These are phyloP conservation scores for Channa maculata DNA, from an alignment of 2,113 vertebrate genomes.

Conservation along the genomic window DNA sequence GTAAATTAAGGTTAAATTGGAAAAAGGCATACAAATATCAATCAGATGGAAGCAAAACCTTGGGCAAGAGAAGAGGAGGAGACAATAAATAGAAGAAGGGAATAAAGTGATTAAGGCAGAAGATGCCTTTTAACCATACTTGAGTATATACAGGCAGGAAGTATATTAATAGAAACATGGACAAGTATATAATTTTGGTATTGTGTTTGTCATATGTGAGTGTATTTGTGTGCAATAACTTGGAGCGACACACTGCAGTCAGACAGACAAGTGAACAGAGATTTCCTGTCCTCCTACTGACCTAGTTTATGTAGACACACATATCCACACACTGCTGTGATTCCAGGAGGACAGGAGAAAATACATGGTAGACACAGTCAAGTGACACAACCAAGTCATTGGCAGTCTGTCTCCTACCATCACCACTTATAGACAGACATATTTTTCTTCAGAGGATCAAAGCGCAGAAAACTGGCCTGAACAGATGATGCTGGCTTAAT, in stretches of 20 bases:
- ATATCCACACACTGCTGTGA: constrained; percentile 30
- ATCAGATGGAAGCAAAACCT: constrained; percentile 25
- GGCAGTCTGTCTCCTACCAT: constrained; percentile 27
- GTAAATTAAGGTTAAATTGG: constrained; percentile 27
- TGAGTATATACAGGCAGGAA: constrained; percentile 4
- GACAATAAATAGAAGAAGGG: neutral
- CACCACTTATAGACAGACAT: constrained; percentile 16
- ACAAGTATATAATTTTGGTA: neutral
- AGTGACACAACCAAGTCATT: constrained; percentile 59
- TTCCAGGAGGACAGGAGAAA: constrained; percentile 52
- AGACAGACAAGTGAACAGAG: constrained; percentile 59
- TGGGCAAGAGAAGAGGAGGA: constrained; percentile 8
- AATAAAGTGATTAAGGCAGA: neutral
- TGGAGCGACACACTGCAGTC: constrained; percentile 29
- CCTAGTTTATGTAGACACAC: constrained; percentile 59
- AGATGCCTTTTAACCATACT: neutral
- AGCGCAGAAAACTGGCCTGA: constrained; percentile 19
- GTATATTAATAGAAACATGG: constrained; percentile 7
- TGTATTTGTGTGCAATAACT: constrained; percentile 23
- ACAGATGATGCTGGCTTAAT: constrained; percentile 47
- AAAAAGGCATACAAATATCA: constrained; percentile 16
- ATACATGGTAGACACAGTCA: constrained; percentile 50
- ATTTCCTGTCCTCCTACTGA: constrained; percentile 76
- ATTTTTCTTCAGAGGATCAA: constrained; percentile 53
- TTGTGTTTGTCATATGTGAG: constrained; percentile 16